phyloP scores from a whole-genome alignment of 2,888 invertebrate genomes.

The Amorpha juglandis region DNA sequence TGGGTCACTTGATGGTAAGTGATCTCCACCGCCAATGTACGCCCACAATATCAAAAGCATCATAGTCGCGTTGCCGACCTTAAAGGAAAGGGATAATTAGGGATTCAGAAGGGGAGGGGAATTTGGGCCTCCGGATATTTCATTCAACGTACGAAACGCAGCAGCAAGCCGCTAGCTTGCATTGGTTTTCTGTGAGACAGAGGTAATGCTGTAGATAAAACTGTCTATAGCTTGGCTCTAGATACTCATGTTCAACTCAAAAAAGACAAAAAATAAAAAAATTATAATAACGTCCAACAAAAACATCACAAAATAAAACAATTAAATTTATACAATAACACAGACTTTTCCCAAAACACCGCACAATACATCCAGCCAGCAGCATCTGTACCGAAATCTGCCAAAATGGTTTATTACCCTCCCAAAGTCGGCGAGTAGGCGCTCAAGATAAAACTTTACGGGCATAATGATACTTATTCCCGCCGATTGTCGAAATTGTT shows the following conservation, averaged over 20 bases:
- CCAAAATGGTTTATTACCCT: slow-evolving; percentile 82
- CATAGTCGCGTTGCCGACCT: no score
- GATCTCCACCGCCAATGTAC: no score
- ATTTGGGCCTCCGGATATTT: no score
- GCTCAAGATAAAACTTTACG: slow-evolving; percentile 80
- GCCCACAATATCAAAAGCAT: no score
- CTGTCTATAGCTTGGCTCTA: no score
- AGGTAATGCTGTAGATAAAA: no score
- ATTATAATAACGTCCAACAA: neutral
- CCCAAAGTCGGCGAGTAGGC: slow-evolving; percentile 69
- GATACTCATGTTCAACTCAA: neutral
- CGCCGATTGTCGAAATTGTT: slow-evolving; percentile 79
- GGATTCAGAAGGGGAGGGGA: no score
- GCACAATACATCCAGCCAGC: slow-evolving; percentile 71
- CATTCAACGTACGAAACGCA: no score
- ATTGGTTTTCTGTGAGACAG: no score
- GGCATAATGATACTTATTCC: slow-evolving; percentile 82
- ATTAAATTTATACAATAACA: slow-evolving; percentile 6
- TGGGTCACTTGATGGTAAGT: no score
- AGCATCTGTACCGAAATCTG: slow-evolving; percentile 77
- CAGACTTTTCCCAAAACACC: slow-evolving; percentile 26
- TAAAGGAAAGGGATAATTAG: no score
- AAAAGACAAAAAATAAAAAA: neutral
- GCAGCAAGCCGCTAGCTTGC: no score
- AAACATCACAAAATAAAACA: neutral